Evolutionary conservation across 2,113 vertebrate species (phyloP).

Genomic region (Gavialis gangeticus): DNA sequence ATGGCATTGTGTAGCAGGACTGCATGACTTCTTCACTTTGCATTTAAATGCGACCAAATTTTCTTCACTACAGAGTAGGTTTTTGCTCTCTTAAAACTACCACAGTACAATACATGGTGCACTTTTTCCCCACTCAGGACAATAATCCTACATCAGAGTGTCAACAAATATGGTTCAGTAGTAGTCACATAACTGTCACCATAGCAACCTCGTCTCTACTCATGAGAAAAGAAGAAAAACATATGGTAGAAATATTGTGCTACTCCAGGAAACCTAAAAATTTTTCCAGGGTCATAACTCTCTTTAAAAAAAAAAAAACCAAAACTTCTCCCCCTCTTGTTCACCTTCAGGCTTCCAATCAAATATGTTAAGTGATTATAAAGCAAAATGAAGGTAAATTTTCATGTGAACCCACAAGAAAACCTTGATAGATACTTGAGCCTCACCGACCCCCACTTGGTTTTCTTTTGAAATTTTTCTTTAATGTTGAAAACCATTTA

Average conservation of each 20-base stretch:
- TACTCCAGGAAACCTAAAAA: constrained; percentile 37
- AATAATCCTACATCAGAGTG: not conserved
- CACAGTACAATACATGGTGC: not conserved
- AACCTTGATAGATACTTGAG: no score
- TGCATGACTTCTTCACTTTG: not conserved
- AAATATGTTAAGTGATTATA: no score
- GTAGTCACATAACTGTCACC: constrained; percentile 43
- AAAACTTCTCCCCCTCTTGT: not conserved
- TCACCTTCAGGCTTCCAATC: no score
- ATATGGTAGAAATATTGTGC: constrained; percentile 33
- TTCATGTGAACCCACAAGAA: not conserved
- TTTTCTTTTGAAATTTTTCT: no score
- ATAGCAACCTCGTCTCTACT: constrained; percentile 56
- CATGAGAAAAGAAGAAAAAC: constrained; percentile 57
- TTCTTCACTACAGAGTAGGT: not conserved
- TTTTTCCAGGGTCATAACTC: constrained; percentile 29
- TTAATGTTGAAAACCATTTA: no score
- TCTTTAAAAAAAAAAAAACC: not conserved
- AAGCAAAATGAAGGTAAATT: not conserved
- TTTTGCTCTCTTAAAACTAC: not conserved
- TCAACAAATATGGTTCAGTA: constrained; percentile 39
- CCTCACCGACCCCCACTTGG: no score
- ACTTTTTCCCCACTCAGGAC: not conserved
- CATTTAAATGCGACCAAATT: not conserved
- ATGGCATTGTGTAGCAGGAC: not conserved